Conservation (phyloP, 2,113 vertebrate genomes). For the Platysternon megacephalum region DNA sequence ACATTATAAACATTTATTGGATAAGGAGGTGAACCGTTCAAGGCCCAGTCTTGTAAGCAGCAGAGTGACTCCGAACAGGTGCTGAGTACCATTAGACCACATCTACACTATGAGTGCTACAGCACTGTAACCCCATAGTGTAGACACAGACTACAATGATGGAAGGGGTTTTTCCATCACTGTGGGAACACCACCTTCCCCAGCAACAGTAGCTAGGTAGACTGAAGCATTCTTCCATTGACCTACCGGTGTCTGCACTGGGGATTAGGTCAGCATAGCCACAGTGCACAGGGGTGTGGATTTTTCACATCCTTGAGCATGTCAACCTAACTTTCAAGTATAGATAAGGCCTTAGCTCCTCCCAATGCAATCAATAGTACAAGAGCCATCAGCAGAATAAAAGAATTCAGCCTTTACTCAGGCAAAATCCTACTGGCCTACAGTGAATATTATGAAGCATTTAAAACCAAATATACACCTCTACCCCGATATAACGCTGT, state of each 20-base stretch:
- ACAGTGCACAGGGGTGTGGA: not conserved
- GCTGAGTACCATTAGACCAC: fast-evolving
- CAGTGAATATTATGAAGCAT: not conserved
- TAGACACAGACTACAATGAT: not conserved
- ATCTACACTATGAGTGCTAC: not conserved
- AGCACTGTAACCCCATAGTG: not conserved
- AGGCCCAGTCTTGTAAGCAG: not conserved
- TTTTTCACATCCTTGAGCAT: not conserved
- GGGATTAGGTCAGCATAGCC: not conserved
- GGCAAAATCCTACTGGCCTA: not conserved
- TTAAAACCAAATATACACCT: not conserved
- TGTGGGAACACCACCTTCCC: not conserved
- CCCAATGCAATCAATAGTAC: not conserved
- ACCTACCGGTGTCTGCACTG: not conserved
- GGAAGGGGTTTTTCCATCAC: not conserved
- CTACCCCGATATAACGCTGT: too few species aligned
- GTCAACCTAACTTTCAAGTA: not conserved
- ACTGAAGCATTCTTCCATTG: not conserved
- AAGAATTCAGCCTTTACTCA: not conserved
- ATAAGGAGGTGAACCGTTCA: not conserved
- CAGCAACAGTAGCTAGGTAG: not conserved
- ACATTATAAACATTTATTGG: not conserved
- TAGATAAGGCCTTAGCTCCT: not conserved
- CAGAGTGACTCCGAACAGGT: not conserved
- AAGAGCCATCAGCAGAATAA: not conserved